Evolutionary conservation across 2,888 invertebrate species (phyloP), one percentile per base, ranked within the genome.

Genomic region (Andrena bicolor): DNA sequence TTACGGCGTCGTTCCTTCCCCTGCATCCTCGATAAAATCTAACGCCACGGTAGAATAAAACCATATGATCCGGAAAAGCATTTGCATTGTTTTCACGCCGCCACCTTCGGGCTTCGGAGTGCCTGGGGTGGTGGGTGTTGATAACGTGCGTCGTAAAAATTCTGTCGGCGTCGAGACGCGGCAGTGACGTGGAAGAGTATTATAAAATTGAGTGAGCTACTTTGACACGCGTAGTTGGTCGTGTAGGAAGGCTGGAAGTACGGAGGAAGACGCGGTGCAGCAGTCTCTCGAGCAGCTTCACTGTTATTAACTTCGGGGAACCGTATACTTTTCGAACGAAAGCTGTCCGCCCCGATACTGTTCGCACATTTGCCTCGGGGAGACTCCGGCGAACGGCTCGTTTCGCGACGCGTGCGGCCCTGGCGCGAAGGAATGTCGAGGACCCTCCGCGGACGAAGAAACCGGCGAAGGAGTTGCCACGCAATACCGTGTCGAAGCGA

Each of bases 31-130:
- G 68, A 63, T 66, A 61, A 72, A 83, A 75, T 75, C 69, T 63
- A 76, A 76, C 78, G 48, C 72, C 35, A 35, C n/a, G 28, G 13
- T 65, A 56, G 76, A 68, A 81, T 78, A 81, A 84, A 76, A 75
- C 64, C 60, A 70, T 81, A 81, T 81, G 75, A 72, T 70, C 64
- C 32, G 66, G 66, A 68, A 76, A 75, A 77, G 51, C 48, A 41
- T 41, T 49, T 28, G 16, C 56, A 8, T 28, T 49, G 73, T 60
- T 58, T 35, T 35, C 49, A 2, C 51, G 10, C 13, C 41, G 41
- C 41, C 41, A 41, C 16, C 41, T 13, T 41, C 41, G 13, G 13
- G 41, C n/a, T 53, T 20, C 13, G 10, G 5, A 58, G 35, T 10
- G 48, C 0, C 20, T 26, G 1, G 23, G 26, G 26, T 53, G 58